Conservation (phyloP, 2,888 invertebrate genomes). For the Dryadula phaetusa region DNA sequence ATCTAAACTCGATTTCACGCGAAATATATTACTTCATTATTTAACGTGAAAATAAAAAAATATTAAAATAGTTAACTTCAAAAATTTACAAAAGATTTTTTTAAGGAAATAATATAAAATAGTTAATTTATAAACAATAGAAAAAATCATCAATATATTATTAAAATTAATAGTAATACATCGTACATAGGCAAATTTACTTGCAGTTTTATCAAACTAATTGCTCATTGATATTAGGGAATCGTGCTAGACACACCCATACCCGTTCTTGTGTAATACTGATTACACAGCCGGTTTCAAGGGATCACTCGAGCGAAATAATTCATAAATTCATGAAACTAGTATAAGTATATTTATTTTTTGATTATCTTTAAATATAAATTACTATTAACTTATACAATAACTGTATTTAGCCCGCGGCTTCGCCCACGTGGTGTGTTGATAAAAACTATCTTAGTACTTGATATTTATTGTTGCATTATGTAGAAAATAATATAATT, state of each 20-base stretch:
- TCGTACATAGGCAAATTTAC: not conserved
- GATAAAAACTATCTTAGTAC: too few relatives aligned
- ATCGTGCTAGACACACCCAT: conserved; percentile 31
- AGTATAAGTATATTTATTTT: not conserved
- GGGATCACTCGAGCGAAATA: conserved; percentile 31
- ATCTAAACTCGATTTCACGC: too few relatives aligned
- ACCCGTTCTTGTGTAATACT: conserved; percentile 33
- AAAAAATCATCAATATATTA: not conserved
- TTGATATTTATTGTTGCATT: too few relatives aligned
- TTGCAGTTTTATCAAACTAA: not conserved
- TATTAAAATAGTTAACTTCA: not conserved
- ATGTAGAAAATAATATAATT: too few relatives aligned
- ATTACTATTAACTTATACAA: too few relatives aligned
- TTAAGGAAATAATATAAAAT: too few relatives aligned
- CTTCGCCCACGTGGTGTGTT: too few relatives aligned
- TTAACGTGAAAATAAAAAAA: not conserved
- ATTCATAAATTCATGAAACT: conserved; percentile 21
- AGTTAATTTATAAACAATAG: too few relatives aligned
- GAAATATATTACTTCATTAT: not conserved
- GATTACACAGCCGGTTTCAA: conserved; percentile 39
- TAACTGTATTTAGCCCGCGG: too few relatives aligned
- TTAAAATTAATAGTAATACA: not conserved
- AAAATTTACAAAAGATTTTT: too few relatives aligned
- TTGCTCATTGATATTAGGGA: conserved; percentile 32
- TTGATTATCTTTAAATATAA: conserved; percentile 2